These are phyloP conservation scores for Pycnomerus fuliginosus DNA, from an alignment of 2,888 invertebrate genomes.

Conservation along the genomic window DNA sequence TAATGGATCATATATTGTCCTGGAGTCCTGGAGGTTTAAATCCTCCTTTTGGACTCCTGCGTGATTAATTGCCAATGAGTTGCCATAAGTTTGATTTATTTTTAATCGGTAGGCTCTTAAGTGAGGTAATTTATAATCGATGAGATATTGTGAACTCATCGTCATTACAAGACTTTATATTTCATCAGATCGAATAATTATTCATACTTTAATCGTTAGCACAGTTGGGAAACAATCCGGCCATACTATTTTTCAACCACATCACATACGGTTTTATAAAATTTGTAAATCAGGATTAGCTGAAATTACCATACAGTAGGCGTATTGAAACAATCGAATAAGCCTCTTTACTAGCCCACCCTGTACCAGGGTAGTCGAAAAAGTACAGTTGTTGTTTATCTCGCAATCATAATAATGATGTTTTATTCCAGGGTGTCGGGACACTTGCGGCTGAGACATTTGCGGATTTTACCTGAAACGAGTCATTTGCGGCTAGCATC, in stretches of 20 bases:
- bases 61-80: conserved; percentile 21
- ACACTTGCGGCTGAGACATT: no score
- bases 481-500: no score
- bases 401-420: conserved; percentile 29
- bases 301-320: conserved; percentile 13
- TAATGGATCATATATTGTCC: no score
- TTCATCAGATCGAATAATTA: conserved; percentile 14
- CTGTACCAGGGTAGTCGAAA: no score
- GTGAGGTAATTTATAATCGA: conserved; percentile 23
- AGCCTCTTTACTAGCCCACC: no score
- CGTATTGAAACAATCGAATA: not conserved
- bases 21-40: conserved; percentile 12
- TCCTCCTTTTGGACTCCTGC: conserved; percentile 3
- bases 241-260: no score
- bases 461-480: no score
- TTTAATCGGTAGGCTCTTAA: conserved; percentile 22
- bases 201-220: conserved; percentile 9
- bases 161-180: conserved; percentile 20
- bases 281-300: conserved; percentile 6
- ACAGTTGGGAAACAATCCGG: conserved; percentile 8
- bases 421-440: conserved; percentile 37
- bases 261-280: conserved; percentile 1
- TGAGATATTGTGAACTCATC: conserved; percentile 24
- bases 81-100: conserved; percentile 15
- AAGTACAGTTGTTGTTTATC: no score